These are phyloP conservation scores for Hippocampus barbouri DNA, from an alignment of 2,113 vertebrate genomes.

Conservation along the genomic window DNA sequence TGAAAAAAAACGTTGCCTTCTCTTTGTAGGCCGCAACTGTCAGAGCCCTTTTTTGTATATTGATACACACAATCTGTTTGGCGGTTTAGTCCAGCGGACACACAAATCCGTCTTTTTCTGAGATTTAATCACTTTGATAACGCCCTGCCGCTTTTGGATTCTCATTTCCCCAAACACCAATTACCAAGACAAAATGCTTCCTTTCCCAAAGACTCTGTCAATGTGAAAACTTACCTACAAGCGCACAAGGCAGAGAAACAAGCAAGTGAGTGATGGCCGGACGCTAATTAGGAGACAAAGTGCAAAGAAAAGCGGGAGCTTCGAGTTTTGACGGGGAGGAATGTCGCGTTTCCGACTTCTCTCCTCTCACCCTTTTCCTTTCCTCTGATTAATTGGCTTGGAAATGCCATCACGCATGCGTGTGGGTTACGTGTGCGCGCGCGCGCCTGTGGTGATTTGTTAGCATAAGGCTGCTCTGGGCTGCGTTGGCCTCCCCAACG, in stretches of 20 bases:
- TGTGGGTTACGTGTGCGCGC: slow-evolving; percentile 5
- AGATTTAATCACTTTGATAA: not conserved
- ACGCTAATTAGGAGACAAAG: slow-evolving; percentile 52
- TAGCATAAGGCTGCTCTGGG: slow-evolving; percentile 39
- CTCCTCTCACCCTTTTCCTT: slow-evolving; percentile 11
- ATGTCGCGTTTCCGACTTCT: slow-evolving; percentile 39
- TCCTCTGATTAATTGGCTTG: slow-evolving; percentile 51
- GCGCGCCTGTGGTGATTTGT: slow-evolving; percentile 21
- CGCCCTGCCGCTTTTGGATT: not conserved
- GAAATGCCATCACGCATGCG: slow-evolving; percentile 29
- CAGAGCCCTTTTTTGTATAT: slow-evolving; percentile 21
- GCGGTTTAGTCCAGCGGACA: not conserved
- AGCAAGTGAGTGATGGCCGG: slow-evolving; percentile 22
- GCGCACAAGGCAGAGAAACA: slow-evolving; percentile 8
- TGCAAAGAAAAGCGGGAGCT: slow-evolving; percentile 26
- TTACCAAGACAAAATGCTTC: slow-evolving; percentile 26
- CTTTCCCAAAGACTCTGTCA: slow-evolving; percentile 17
- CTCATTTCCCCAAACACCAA: slow-evolving; percentile 17
- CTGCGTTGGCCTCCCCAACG: slow-evolving; percentile 20
- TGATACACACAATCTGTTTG: slow-evolving; percentile 9
- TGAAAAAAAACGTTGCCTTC: slow-evolving; percentile 29
- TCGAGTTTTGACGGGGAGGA: slow-evolving; percentile 55
- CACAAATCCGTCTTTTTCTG: not conserved
- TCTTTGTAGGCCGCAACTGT: slow-evolving; percentile 46
- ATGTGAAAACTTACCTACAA: slow-evolving; percentile 32